Conservation (phyloP, 2,113 vertebrate genomes). For the Petrocephalus microphthalmus region DNA sequence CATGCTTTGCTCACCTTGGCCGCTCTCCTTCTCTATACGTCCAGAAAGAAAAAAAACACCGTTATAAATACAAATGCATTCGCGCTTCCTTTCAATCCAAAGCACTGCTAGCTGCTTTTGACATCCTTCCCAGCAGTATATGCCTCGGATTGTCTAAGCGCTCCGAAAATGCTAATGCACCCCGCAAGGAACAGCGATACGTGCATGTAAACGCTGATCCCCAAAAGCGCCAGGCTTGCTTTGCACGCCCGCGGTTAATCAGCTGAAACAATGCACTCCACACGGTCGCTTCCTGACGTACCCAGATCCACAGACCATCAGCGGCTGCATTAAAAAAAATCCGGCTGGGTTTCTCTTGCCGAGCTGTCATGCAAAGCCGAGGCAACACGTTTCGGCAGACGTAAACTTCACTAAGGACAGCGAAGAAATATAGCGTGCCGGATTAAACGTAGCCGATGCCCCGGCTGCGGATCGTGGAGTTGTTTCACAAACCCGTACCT, state of each 20-base stretch:
- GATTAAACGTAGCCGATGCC: not conserved
- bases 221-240: not conserved
- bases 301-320: not conserved
- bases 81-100: slow-evolving; percentile 5
- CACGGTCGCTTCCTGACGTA: not conserved
- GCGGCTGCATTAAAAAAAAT: not conserved
- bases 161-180: slow-evolving; percentile 12
- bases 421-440: not conserved
- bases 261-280: not conserved
- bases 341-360: not conserved
- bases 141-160: not conserved
- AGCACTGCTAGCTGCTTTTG: not conserved
- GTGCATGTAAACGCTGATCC: not conserved
- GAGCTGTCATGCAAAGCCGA: slow-evolving; percentile 18
- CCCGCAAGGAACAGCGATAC: not conserved
- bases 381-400: not conserved
- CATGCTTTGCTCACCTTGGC: slow-evolving; percentile 4
- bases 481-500: not conserved
- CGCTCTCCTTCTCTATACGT: slow-evolving; percentile 1
- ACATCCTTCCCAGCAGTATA: not conserved
- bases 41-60: not conserved
- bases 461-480: not conserved
- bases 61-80: slow-evolving; percentile 6
- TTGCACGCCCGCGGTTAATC: not conserved
- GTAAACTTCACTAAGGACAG: slow-evolving; percentile 12